Evolutionary conservation across 1,140 invertebrate genomes (phyloP), one percentile per base, ranked within the genome.

Genomic region (Drosophila parabipectinata): DNA sequence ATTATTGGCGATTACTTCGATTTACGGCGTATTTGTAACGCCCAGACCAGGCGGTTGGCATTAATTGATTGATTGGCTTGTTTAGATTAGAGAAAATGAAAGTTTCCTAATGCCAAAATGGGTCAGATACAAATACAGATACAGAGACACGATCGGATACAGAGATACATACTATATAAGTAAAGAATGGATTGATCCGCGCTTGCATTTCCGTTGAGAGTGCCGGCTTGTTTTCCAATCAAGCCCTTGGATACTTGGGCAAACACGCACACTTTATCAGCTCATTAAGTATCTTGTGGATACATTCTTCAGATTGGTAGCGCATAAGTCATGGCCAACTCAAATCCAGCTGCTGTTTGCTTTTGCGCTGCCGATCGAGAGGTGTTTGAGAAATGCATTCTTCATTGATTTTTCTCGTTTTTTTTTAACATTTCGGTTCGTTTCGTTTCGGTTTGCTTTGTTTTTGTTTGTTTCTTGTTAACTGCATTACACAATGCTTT

Each of bases 1-100:
- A 85, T 85, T 85, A 85, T 81, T 77, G 62, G 48, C 55, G 79
- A 83, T 83, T 78, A 83, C 55, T 32, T 44, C 47, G 59, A 52
- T 57, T 72, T 75, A 67, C 72, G 69, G 55, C 72, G 63, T 53
- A 57, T 64, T 87, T 61, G 75, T 62, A 63, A 63, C 60, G 69
- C 61, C 74, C 66, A 45, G 51, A 37, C 41, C 56, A 37, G 54
- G 52, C 73, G 66, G 77, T 61, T 81, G 73, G 74, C 68, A 72
- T 85, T 85, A 87, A 85, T 85, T 85, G 78, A 85, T 87, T 85
- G 82, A 85, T 71, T 85, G 74, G 62, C 64, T 85, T 82, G 82
- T 87, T 87, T 85, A 77, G 82, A 87, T 85, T 87, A 72, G 50
- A 78, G 73, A 69, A 79, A 85, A 85, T 61, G 78, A 85, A 82